Evolutionary conservation across 2,113 vertebrate species (phyloP), one percentile per base, ranked within the genome.

Genomic region (Daboia siamensis): DNA sequence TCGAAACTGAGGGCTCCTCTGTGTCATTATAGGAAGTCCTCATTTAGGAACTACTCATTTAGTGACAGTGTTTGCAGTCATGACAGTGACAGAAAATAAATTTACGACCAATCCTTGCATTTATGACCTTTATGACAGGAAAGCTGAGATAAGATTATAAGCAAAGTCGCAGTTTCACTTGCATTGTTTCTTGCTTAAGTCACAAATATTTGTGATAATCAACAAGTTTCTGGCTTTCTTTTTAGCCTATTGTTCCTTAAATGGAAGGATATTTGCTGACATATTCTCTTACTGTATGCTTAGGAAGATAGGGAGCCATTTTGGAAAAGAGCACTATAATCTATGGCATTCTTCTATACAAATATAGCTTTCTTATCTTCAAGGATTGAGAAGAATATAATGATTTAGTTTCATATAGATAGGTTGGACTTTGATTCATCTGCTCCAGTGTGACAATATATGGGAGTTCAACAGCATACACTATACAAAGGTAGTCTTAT

Each of bases 1-100:
- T 92, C 23, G 21, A 94, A 90, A 89, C 51, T 39, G 87, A 90
- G 51, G 80, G 86, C 44, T 46, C 93, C 52, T 85, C 29, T 90
- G 61, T 90, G 80, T 86, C 20, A 89, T 91, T 91, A 74, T n/a
- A 94, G 55, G 69, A 74, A 33, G n/a, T 74, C 69, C 5, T 74
- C 15, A 0, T 74, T 74, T 74, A 74, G 69, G 5, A 33, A 39
- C 5, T 20, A 17, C 15, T 74, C 69, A 39, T 74, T 74, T 15
- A 6, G 64, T 69, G 29, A 69, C 13, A 51, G 48, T 33, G 4
- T 69, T 69, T 33, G 29, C 29, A 69, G 11, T 33, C 29, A 69
- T 69, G 64, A 33, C 5, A n/a, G 6, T 74, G n/a, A 17, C 61
- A 64, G n/a, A 74, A 74, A 74, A 33, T 74, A 74, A 39, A 33